Evolutionary conservation across 2,797 vertebrate species (phyloP).

Genomic region (Lacerta agilis): DNA sequence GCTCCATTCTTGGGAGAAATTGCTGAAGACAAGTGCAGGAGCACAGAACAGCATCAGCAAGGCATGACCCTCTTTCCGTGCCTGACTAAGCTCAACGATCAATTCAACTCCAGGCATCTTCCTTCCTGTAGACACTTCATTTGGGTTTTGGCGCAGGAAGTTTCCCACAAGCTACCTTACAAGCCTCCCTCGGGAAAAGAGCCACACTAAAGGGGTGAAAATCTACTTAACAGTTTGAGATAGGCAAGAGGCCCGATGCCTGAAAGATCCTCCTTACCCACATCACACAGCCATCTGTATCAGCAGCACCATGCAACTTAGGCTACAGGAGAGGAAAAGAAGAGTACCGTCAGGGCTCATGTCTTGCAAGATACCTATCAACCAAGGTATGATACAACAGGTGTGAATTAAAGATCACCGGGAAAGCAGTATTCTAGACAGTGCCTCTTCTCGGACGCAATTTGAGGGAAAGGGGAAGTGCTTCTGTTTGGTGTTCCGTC

Average conservation of each 20-base stretch:
- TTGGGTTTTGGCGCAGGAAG: not conserved
- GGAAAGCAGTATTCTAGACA: slow-evolving; percentile 1
- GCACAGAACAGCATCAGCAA: not conserved
- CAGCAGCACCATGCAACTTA: slow-evolving; percentile 45
- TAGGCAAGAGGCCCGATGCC: slow-evolving; percentile 18
- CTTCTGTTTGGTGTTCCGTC: not conserved
- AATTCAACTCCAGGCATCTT: not conserved
- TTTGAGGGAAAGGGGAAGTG: not conserved
- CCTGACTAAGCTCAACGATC: not conserved
- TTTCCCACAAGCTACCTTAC: not conserved
- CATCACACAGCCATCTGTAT: slow-evolving; percentile 29
- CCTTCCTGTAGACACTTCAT: not conserved
- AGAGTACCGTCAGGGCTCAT: slow-evolving; percentile 45
- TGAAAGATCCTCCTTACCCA: slow-evolving; percentile 35
- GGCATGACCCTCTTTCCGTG: not conserved
- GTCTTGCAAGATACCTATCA: slow-evolving; percentile 36
- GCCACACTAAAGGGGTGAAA: slow-evolving; percentile 2
- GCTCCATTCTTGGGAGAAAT: not conserved
- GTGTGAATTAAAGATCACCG: not conserved
- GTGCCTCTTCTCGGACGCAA: not conserved
- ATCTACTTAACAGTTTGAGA: slow-evolving; percentile 24
- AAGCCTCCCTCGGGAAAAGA: slow-evolving; percentile 16
- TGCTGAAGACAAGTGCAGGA: not conserved
- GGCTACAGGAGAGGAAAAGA: slow-evolving; percentile 50
- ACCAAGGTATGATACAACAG: slow-evolving; percentile 37